Base-by-base conservation (phyloP, 2,888 invertebrate genomes). In the Cryptocephalus primarius region DNA sequence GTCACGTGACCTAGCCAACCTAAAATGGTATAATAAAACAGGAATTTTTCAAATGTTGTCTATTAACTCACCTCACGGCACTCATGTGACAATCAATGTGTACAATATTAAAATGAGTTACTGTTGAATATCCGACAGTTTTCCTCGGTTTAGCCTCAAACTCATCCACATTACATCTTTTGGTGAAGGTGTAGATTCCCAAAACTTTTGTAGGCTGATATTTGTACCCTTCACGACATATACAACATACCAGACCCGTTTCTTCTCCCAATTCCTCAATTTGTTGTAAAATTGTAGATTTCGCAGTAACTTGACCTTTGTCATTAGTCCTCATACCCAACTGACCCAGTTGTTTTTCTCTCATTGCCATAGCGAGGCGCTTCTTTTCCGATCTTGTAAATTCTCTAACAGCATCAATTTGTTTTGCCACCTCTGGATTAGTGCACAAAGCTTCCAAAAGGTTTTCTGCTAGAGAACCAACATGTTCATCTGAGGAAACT, bases 71-170 rank as follows among this genome's bases (percentile, higher is more conserved):
- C 68, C 92, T 77, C 42, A 97, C 95, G 31, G 97, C 97, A 1
- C 91, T 89, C 78, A 93, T 91, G 71, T 99, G 97, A 64, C 97
- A 99, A 69, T 97, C 97, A 4, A 96, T 87, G 70, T 99, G 97
- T 31, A 97, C 94, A 34, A 96, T 87, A 74, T 97, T 97, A 74
- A 97, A 97, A 73, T 97, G 96, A 10, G 94, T 93, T 33, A 97
- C 96, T 0, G 96, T 96, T 43, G 88, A 87, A 71, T 94, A 95
- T 45, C 86, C 87, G 32, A 87, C 77, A 13, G 63, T 65, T 48
- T 62, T 60, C n/a, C 65, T 53, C 31, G 88, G 81, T 63, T 93
- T 92, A 52, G 82, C 78, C 70, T 96, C 96, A 67, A 80, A 88
- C 63, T 95, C 94, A 56, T 97, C 96, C 38, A 95, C 84, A 60